Conservation (phyloP, 2,113 vertebrate genomes). For the Megaceryle maxima region DNA sequence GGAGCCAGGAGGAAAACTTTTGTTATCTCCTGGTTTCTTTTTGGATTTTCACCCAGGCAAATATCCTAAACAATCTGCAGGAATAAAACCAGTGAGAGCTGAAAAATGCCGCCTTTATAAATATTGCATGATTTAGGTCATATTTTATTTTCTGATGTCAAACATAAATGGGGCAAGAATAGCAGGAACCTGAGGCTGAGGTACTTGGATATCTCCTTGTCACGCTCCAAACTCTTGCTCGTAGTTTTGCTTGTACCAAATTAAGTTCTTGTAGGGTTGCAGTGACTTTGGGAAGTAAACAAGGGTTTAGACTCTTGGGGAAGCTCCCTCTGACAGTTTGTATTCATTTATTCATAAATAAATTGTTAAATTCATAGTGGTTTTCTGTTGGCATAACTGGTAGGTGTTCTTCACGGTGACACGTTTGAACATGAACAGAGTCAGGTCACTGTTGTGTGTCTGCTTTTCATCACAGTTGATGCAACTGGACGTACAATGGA, state of each 20-base stretch:
- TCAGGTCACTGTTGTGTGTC: not conserved
- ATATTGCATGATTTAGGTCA: not conserved
- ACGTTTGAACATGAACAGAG: rapidly evolving
- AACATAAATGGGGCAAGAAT: not conserved
- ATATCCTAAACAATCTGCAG: not conserved
- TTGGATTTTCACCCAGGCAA: not conserved
- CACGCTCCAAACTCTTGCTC: not conserved
- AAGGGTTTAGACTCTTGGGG: not conserved
- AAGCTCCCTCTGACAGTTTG: not conserved
- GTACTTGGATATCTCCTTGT: not conserved
- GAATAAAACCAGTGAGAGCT: not conserved
- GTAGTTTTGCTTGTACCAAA: not conserved
- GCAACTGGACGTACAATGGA: not conserved
- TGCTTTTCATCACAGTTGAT: not conserved
- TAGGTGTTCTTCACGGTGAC: not conserved
- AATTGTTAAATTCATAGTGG: not conserved
- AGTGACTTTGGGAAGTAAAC: not conserved
- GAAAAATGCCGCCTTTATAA: not conserved
- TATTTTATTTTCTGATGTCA: not conserved
- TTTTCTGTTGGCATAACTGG: not conserved
- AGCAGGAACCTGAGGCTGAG: not conserved
- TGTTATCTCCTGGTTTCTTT: not conserved
- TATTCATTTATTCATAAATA: not conserved
- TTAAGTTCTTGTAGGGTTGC: not conserved
- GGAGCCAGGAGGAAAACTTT: not conserved